These are phyloP conservation scores for Pachypanchax playfairii DNA, from an alignment of 2,113 vertebrate species.

Conservation along the genomic window DNA sequence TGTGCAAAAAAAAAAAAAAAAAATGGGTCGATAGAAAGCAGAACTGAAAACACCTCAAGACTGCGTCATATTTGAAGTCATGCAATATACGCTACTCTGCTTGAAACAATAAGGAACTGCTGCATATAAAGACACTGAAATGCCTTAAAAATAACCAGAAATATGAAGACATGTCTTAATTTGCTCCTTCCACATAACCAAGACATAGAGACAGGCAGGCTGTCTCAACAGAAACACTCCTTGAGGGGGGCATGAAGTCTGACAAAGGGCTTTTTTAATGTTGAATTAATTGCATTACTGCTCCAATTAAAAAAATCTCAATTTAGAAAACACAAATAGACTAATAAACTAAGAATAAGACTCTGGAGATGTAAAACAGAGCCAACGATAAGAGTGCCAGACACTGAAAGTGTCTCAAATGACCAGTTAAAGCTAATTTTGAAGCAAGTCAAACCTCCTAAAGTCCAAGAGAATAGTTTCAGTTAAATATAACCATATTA, in stretches of 20 bases:
- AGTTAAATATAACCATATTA: slow-evolving; percentile 1
- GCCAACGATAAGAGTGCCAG: background rate
- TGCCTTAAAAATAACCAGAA: slow-evolving; percentile 67
- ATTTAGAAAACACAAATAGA: background rate
- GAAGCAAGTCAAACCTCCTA: background rate
- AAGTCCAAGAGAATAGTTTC: background rate
- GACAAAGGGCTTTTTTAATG: slow-evolving; percentile 15
- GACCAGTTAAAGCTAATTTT: background rate
- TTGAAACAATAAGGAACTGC: slow-evolving; percentile 26
- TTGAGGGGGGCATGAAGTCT: slow-evolving; percentile 18
- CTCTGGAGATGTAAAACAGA: background rate
- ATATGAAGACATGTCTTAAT: slow-evolving; percentile 58
- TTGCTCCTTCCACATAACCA: slow-evolving; percentile 36
- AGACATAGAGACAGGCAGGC: slow-evolving; percentile 46
- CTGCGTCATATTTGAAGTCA: slow-evolving; percentile 44
- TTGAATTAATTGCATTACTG: slow-evolving; percentile 13
- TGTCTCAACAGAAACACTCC: slow-evolving; percentile 21
- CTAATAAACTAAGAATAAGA: background rate
- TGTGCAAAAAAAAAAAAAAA: slow-evolving; percentile 4
- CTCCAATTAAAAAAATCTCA: slow-evolving; percentile 12
- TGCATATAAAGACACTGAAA: slow-evolving; percentile 43
- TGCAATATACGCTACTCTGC: slow-evolving; percentile 29
- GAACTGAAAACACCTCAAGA: slow-evolving; percentile 27
- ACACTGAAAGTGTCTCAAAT: background rate
- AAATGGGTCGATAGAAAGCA: slow-evolving; percentile 17